Evolutionary conservation across 2,797 vertebrate species (phyloP), one percentile per base, ranked within the genome.

Genomic region (Danio aesculapii): DNA sequence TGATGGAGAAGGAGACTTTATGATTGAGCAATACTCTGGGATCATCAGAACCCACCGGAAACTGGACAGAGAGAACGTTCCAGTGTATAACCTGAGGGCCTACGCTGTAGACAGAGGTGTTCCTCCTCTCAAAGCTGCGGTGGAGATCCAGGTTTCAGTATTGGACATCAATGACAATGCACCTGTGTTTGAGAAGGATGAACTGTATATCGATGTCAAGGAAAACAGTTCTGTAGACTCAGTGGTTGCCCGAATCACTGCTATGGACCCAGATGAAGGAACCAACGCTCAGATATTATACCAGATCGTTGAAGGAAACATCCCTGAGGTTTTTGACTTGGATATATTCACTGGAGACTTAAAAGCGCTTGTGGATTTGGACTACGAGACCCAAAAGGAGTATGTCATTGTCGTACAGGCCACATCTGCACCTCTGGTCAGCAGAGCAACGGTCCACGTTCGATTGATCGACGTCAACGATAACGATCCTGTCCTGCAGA

Each of bases 211-310:
- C 52, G 92, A 95, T 0, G 95, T 99, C 69, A 87, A 97, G 86
- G 98, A 99, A 87, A 99, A 99, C 90, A 98, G 97, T 79, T 92
- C 92, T 0, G 96, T 99, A 41, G 97, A 97, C 12, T 98, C 98
- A 0, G 94, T 98, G 1, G 96, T 99, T 87, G 97, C 98, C 0
- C 91, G 90, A 4, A 96, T 99, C 82, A 95, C 88, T 0, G 98
- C 98, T 43, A 90, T 93, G 0, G 98, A 99, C 87, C 98, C 98
- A 0, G 98, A 99, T 0, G 98, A 99, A 77, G 98, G 97, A 66
- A 96, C 97, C 58, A 99, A 99, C 0, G 98, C 98, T 41, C 97
- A 98, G 89, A 98, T 99, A 89, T 97, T 99, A 95, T 99, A 99
- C 85, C 98, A 99, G 90, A 99, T 99, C 0, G 96, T 99, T 53